Evolutionary conservation across 2,113 vertebrate genomes (phyloP).

Genomic region (Sigmodon hispidus): DNA sequence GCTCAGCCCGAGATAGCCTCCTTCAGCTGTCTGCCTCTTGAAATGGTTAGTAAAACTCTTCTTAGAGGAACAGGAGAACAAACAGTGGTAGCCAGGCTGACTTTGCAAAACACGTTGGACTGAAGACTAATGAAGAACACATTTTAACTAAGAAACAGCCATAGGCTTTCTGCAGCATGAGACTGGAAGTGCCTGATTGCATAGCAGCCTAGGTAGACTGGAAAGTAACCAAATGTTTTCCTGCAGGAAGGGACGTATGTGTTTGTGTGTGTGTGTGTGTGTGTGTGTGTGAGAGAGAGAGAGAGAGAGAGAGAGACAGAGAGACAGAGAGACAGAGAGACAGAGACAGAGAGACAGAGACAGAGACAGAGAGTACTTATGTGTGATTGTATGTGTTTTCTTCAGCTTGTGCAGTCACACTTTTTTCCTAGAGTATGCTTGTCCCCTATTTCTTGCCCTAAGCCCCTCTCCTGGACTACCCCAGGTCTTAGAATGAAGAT

Average conservation of each 20-base stretch:
- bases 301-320: no score
- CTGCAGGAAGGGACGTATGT: not conserved
- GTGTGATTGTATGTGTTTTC: not conserved
- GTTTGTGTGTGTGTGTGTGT: not conserved
- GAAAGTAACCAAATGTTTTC: not conserved
- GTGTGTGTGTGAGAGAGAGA: not conserved
- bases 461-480: slow-evolving; percentile 57
- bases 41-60: slow-evolving; percentile 71
- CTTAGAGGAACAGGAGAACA: slow-evolving; percentile 83
- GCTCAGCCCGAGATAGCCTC: not conserved
- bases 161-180: slow-evolving; percentile 86
- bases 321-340: no score
- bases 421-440: not conserved
- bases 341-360: no score
- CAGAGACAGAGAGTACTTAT: no score
- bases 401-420: slow-evolving; percentile 36
- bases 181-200: not conserved
- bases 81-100: slow-evolving; percentile 87
- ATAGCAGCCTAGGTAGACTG: slow-evolving; percentile 13
- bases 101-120: slow-evolving; percentile 89
- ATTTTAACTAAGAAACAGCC: slow-evolving; percentile 89
- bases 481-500: slow-evolving; percentile 80
- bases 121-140: slow-evolving; percentile 91
- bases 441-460: slow-evolving; percentile 21
- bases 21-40: slow-evolving; percentile 16